A percentile compares a stretch with the other conserved stretches of the same genome.
Conservation (phyloP, 2,797 vertebrate genomes). For the Enteromius afrohamiltoni region DNA sequence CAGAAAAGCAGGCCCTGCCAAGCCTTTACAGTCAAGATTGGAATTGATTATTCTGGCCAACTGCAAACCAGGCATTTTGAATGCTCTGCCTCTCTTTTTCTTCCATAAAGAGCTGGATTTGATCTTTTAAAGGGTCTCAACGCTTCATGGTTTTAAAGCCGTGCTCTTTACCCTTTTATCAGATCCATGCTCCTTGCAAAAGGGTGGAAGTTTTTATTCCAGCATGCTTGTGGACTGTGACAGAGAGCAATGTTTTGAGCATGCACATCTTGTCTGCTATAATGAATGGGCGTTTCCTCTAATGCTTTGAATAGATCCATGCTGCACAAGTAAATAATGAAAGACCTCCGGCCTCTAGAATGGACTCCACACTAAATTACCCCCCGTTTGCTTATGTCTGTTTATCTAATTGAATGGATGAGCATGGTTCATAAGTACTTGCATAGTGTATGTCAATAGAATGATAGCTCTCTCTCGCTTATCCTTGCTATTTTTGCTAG, state of each 20-base stretch:
- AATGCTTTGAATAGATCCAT: constrained; percentile 80
- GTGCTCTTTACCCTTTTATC: constrained; percentile 27
- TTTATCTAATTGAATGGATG: constrained; percentile 68
- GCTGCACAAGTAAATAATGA: constrained; percentile 76
- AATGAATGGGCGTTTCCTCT: constrained; percentile 78
- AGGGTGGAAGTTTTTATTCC: constrained; percentile 12
- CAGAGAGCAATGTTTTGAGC: constrained; percentile 67
- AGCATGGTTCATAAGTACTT: constrained; percentile 61
- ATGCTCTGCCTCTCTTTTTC: constrained; percentile 14
- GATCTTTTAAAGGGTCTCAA: constrained; percentile 47
- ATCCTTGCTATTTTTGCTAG: constrained; percentile 35
- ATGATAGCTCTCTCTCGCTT: constrained; percentile 9
- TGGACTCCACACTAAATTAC: constrained; percentile 77
- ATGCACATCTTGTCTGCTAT: constrained; percentile 66
- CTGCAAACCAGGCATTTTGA: constrained; percentile 62
- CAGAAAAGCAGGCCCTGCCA: constrained; percentile 64
- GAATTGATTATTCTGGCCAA: constrained; percentile 69
- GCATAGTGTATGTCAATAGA: constrained; percentile 49
- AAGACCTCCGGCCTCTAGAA: constrained; percentile 70
- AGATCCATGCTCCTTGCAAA: not conserved
- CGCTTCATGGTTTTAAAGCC: constrained; percentile 17
- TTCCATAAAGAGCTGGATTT: constrained; percentile 54
- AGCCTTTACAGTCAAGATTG: constrained; percentile 66
- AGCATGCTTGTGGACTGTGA: constrained; percentile 5
- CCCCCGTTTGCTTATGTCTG: constrained; percentile 50